Base-by-base conservation (phyloP, 2,888 invertebrate genomes). In the Hipparchia sbordonii region DNA sequence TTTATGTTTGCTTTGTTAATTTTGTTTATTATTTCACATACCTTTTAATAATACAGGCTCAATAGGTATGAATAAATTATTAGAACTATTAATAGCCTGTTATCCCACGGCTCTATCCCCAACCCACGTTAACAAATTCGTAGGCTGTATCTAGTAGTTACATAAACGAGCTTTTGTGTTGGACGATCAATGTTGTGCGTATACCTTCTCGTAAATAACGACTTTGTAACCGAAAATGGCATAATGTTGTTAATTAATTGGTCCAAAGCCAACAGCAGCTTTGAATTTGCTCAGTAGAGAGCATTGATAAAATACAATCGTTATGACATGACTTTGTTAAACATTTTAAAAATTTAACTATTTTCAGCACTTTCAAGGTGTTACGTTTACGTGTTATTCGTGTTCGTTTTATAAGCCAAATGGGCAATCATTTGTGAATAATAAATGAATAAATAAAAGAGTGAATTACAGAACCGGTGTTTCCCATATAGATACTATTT, bases 231-330 rank as follows among this genome's bases (percentile, higher is more conserved):
- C 81, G 80, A 84, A 82, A 86, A 84, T 81, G 81, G 77, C 79
- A 81, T 57, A 46, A 67, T 23, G 10, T 23, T 57, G 54, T 66
- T 66, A 66, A 67, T 83, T 89, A 89, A 89, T 89, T 89, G 87
- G 83, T 81, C 78, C 78, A 77, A 79, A 81, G 78, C 81, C 79
- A 78, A 79, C 78, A 77, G 79, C 72, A 67, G 71, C 66, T 63
- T 71, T 80, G 54, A 46, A 62, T 57, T 57, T 10, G 56, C 67
- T 67, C 57, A 46, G 57, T 67, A 56, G 57, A 57, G 13, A 9
- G 33, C 7, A 52, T 33, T 65, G 52, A 65, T 65, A 65, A 60
- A 39, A 65, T 65, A 57, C 8, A 57, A 57, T 57, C 23, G 23
- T 57, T 57, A 57, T 23, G 6, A 23, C 2, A 13, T 13, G 57